phyloP scores from a whole-genome alignment of 64 coral and sea anemone species.

The Porites australiensis region DNA sequence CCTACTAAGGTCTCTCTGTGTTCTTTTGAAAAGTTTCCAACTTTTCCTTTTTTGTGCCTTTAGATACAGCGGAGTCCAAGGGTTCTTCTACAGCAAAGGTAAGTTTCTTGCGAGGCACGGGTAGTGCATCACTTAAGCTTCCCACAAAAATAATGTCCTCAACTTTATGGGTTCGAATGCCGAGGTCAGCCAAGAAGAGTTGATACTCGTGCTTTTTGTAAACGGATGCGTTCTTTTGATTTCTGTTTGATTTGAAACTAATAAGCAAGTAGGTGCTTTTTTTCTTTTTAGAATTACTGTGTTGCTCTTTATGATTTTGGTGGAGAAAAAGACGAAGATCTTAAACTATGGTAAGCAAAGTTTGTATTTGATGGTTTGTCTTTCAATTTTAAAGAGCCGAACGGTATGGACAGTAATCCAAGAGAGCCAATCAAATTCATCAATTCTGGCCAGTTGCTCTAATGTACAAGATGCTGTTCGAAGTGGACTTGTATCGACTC shows the following conservation, averaged over 20 bases:
- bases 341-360: constrained; percentile 75
- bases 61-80: constrained; percentile 15
- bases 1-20: no score
- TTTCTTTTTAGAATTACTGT: constrained; percentile 21
- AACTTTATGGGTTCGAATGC: no score
- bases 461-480: no score
- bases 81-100: constrained; percentile 11
- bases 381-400: no score
- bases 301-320: constrained; percentile 88
- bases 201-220: neutral
- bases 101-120: neutral
- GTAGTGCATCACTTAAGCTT: no score
- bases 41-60: neutral
- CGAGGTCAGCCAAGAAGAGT: no score
- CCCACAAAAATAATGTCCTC: no score
- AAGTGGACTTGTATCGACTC: no score
- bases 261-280: neutral
- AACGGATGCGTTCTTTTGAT: neutral
- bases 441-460: no score
- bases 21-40: neutral
- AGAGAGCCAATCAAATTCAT: no score
- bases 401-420: no score
- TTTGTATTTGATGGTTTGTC: neutral
- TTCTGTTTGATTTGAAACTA: neutral
- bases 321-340: constrained; percentile 88